These are phyloP conservation scores for Sphaerodactylus townsendi DNA, from an alignment of 2,113 vertebrate species.

Conservation along the genomic window DNA sequence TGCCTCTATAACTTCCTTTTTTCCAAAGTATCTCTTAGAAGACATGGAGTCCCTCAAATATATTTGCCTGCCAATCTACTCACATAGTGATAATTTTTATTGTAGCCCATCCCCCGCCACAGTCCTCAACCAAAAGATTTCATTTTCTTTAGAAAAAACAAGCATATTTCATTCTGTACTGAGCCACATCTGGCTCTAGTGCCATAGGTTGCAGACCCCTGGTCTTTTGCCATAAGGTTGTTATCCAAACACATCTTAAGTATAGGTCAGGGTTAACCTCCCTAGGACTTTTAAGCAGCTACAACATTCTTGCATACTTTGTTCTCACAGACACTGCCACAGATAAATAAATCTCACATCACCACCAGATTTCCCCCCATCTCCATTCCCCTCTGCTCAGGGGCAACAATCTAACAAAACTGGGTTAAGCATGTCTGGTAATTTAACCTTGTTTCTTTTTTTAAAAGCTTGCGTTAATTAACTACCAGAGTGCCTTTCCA, in stretches of 20 bases:
- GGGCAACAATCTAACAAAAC: neutral
- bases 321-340: conserved; percentile 14
- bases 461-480: neutral
- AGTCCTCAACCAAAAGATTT: no score
- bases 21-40: no score
- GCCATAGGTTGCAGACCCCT: no score
- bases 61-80: no score
- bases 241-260: conserved; percentile 10
- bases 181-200: no score
- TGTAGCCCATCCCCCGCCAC: no score
- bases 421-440: neutral
- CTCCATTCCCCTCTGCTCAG: neutral
- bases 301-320: conserved; percentile 22
- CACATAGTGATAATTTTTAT: no score
- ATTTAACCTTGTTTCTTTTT: neutral
- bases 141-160: no score
- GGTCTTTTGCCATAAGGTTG: neutral
- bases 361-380: neutral
- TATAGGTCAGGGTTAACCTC: neutral
- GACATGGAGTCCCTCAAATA: no score
- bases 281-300: conserved; percentile 12
- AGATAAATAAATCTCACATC: conserved; percentile 20
- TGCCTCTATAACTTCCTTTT: no score
- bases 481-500: neutral
- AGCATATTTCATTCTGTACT: no score